phyloP scores from a whole-genome alignment of 2,888 invertebrate species.

The Miltochrista miniata region DNA sequence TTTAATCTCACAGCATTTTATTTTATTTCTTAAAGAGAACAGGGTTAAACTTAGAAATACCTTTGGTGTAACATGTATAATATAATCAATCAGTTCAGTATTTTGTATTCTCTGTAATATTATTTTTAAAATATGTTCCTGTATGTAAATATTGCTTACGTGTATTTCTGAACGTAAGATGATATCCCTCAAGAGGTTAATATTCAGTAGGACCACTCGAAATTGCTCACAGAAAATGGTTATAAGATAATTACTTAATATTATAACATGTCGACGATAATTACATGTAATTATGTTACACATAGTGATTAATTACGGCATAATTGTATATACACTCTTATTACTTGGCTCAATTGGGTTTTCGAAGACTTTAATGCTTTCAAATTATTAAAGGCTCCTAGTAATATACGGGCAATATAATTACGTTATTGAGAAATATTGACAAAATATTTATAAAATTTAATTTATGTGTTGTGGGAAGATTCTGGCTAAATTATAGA shows the following conservation, averaged over 20 bases:
- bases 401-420: neutral
- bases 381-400: neutral
- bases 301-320: conserved; percentile 33
- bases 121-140: neutral
- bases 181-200: conserved; percentile 12
- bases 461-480: no score
- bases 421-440: no score
- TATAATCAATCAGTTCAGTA: no score
- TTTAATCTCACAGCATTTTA: no score
- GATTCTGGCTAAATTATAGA: no score
- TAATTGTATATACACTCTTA: conserved; percentile 23
- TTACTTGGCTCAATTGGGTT: conserved; percentile 25
- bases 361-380: conserved; percentile 14
- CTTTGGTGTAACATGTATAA: no score
- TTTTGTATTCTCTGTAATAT: neutral
- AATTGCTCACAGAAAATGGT: conserved; percentile 31
- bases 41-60: no score
- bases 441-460: no score
- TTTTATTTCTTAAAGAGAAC: no score
- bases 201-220: conserved; percentile 12
- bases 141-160: neutral
- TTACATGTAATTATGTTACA: conserved; percentile 31
- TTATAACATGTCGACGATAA: conserved; percentile 15
- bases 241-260: conserved; percentile 30
- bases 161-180: conserved; percentile 2